Percentiles rank a stretch among this genome's conserved stretches.
Evolutionary conservation across 2,113 vertebrate species (phyloP).

Genomic region (Electrona antarctica): DNA sequence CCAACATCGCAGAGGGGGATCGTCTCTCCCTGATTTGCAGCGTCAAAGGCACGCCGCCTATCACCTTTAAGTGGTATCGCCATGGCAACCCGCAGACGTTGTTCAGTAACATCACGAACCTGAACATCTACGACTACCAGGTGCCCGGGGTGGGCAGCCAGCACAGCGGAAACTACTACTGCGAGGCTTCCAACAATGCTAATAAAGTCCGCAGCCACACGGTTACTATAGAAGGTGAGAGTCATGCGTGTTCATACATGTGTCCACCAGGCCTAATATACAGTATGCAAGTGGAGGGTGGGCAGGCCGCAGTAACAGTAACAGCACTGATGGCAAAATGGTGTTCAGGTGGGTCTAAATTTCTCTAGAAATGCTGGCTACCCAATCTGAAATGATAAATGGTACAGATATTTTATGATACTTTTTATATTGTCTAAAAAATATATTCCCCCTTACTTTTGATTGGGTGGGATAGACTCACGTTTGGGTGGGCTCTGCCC

Average conservation of each 20-base stretch:
- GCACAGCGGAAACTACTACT: conserved; percentile 68
- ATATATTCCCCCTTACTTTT: too few species aligned
- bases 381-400: too few species aligned
- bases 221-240: conserved; percentile 61
- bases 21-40: conserved; percentile 62
- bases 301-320: too few species aligned
- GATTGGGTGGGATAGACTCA: too few species aligned
- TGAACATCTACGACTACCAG: neutral
- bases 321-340: too few species aligned
- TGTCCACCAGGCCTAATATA: neutral
- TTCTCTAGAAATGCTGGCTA: too few species aligned
- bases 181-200: conserved; percentile 67
- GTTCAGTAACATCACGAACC: neutral
- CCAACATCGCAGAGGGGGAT: conserved; percentile 53
- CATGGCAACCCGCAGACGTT: neutral
- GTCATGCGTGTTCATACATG: neutral
- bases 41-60: conserved; percentile 58
- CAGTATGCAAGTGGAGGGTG: too few species aligned
- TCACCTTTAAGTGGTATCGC: conserved; percentile 73
- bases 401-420: too few species aligned
- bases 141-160: conserved; percentile 10
- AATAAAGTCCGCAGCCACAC: conserved; percentile 8
- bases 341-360: too few species aligned
- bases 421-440: too few species aligned
- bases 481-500: too few species aligned